Base-by-base conservation (phyloP, 2,113 vertebrate genomes). In the Falco punctatus region DNA sequence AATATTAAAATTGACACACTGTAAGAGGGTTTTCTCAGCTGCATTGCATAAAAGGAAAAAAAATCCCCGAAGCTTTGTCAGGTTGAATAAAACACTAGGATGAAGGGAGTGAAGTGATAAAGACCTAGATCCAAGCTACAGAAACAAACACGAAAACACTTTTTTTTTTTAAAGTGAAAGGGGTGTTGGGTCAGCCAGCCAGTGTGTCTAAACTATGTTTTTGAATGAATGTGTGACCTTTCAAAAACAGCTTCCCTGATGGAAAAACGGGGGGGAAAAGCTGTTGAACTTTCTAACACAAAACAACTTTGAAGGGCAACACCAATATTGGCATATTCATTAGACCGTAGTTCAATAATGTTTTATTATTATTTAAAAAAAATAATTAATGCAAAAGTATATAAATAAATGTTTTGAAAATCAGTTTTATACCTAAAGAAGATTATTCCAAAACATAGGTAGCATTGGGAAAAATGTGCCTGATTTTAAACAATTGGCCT, bases 1-100 rank as follows among this genome's bases (percentile, higher is more conserved):
- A 92, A 96, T 94, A 96, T 93, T 96, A 90, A 96, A 96, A 97
- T 86, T 71, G 92, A 93, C 94, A 94, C 38, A 26, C 64, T 78
- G 75, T 78, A 74, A 93, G 75, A 93, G 32, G 21, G 75, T 95
- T 96, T 95, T 96, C 86, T 94, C 92, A 62, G 49, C 70, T 95
- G 70, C 48, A 72, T 70, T 80, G 81, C 81, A 87, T 78, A 90
- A 94, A 94, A 85, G 57, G 19, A n/a, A 24, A 42, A 35, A 79
- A 93, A 8, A 10, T 38, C 2, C 44, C 46, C 0, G 7, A 86
- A 92, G 91, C 72, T 94, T 94, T 96, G 92, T 96, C 96, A 95
- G 38, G 64, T 91, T 82, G 42, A 96, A 97, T 97, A 95, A 95
- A 94, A 66, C n/a, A 48, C n/a, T 30, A 79, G 16, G 70, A 91